Base-by-base conservation (phyloP, 2,888 invertebrate species). In the Acleris emargana region DNA sequence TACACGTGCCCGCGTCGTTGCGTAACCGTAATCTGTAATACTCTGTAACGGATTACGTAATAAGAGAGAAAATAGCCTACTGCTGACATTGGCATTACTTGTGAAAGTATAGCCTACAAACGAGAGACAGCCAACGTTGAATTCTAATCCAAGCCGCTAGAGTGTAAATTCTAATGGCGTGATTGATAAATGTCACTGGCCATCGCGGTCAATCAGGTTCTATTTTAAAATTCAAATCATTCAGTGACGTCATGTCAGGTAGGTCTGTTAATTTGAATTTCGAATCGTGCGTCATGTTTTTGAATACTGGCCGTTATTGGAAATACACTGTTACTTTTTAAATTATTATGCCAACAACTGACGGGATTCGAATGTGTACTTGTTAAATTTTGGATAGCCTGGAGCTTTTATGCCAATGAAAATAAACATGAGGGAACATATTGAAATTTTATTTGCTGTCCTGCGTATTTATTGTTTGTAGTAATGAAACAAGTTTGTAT, bases 1-100 rank as follows among this genome's bases (percentile, higher is more conserved):
- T 51, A 67, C 60, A 72, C 68, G 67, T 62, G 50, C 32, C 67
- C 57, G 69, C 77, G 76, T 75, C 76, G 71, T 82, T 82, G 78
- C 76, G 77, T 77, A 83, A 83, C 76, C 47, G 72, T 76, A 78
- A 76, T 74, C 71, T 54, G 55, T 66, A 61, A 66, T 64, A 51
- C 64, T 64, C 68, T 77, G 76, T 76, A 84, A 79, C 78, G 69
- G 76, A 77, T 87, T 86, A 81, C 81, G 78, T 84, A 84, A 87
- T 77, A 72, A 69, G 75, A 77, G 82, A 87, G 87, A 88, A 88
- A 88, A 89, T 86, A 83, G 68, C 73, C 50, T 52, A 59, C 57
- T 18, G 45, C 84, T 91, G 90, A 90, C 90, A 91, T 90, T 91
- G 90, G 84, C 84, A 89, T 83, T 88, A 86, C 84, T 79, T 78